Percentiles rank a stretch among this genome's conserved stretches.
Conservation (phyloP, 2,113 vertebrate genomes). For the Nannospalax galili region DNA sequence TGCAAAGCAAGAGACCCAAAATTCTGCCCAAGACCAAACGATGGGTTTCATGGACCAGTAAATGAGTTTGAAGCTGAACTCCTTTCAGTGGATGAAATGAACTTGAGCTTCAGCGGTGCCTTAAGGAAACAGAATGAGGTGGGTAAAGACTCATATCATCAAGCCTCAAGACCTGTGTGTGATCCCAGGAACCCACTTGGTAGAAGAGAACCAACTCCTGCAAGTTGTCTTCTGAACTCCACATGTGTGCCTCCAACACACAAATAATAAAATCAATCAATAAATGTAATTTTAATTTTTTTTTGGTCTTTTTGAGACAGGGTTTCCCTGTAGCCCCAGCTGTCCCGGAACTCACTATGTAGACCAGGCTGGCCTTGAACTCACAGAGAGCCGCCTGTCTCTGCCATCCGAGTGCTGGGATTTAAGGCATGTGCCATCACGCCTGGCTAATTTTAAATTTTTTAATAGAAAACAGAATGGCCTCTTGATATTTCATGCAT, state of each 20-base stretch:
- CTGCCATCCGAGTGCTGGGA: background rate
- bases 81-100: background rate
- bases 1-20: background rate
- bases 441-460: too few species aligned
- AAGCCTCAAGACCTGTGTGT: background rate
- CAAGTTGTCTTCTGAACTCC: background rate
- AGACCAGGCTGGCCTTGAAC: background rate
- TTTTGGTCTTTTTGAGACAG: background rate
- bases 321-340: background rate
- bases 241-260: background rate
- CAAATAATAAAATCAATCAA: too few species aligned
- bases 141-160: background rate
- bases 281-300: too few species aligned
- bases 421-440: background rate
- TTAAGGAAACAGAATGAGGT: background rate
- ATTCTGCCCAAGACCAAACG: background rate
- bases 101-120: background rate
- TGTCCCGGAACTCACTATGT: background rate
- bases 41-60: background rate
- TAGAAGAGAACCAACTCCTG: background rate
- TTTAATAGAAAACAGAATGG: background rate
- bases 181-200: background rate
- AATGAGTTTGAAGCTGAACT: background rate
- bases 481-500: background rate
- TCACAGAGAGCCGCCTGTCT: background rate